Base-by-base conservation (phyloP, 2,797 vertebrate genomes). In the Enteromius viviparus region DNA sequence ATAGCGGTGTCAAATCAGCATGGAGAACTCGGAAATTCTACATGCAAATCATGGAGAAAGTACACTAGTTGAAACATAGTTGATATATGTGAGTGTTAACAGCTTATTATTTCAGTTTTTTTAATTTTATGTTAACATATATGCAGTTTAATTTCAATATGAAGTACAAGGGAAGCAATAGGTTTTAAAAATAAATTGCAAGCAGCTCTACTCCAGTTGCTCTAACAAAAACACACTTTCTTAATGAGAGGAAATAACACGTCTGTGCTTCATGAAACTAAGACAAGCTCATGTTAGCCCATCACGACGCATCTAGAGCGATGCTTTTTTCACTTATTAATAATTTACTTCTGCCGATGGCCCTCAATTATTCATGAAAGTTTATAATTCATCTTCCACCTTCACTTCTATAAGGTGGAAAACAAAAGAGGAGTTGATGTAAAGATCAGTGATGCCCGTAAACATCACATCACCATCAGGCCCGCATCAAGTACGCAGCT, bases 331-430 rank as follows among this genome's bases (percentile, higher is more conserved):
- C 87, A 80, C 19, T 6, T 86, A 93, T 95, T 89, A 94, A 95
- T 95, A 93, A 95, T 95, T 94, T 88, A 95, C 76, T 85, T 85
- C 82, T 3, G 87, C 90, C 91, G 91, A 91, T 94, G 90, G 85
- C 89, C 90, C 91, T 95, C 92, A 95, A 95, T 95, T 94, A 95
- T 95, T 94, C 89, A 95, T 94, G 89, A 91, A 89, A 89, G 92
- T 92, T 87, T 92, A 89, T 83, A 86, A 89, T 87, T 88, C 85
- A 89, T 85, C 82, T 85, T 78, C 87, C 66, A 80, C 84, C 74
- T 65, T 65, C 87, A 70, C 70, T 70, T 80, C 32, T 80, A 78
- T 82, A 75, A 78, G 40, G 82, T 83, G 76, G 76, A 74, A 86
- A 87, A 79, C 79, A 83, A 84, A 75, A 70, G 77, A 82, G 71